These are phyloP conservation scores for Patella pellucida DNA, from an alignment of 2,888 invertebrate genomes.

Conservation along the genomic window DNA sequence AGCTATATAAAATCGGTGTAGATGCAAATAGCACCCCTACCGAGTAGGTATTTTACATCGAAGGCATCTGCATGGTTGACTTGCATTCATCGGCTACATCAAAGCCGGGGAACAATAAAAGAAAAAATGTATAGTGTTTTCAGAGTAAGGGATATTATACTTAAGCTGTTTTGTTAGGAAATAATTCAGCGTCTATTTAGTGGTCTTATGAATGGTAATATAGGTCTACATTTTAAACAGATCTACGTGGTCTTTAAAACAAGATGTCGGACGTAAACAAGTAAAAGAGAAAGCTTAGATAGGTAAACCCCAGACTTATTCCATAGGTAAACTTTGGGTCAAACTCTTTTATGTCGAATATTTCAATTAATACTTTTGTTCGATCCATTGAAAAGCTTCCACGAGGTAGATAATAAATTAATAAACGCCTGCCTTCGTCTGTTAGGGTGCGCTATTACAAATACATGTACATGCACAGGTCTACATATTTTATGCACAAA, in stretches of 20 bases:
- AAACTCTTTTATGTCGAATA: not conserved
- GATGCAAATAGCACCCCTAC: slow-evolving; percentile 16
- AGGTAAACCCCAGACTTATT: not conserved
- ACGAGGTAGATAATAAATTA: too few species aligned
- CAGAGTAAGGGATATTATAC: slow-evolving; percentile 48
- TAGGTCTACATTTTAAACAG: too few species aligned
- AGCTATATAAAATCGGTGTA: slow-evolving; percentile 14
- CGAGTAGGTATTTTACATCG: slow-evolving; percentile 1
- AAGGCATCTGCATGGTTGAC: slow-evolving; percentile 23
- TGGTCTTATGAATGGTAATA: not conserved
- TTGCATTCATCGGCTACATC: slow-evolving; percentile 38
- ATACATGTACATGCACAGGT: too few species aligned
- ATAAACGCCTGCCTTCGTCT: too few species aligned
- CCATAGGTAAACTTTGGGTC: not conserved
- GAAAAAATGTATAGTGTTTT: slow-evolving; percentile 37
- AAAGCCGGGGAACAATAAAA: slow-evolving; percentile 39
- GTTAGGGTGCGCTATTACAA: too few species aligned
- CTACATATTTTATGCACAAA: too few species aligned
- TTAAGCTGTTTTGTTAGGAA: slow-evolving; percentile 39
- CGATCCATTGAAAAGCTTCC: too few species aligned
- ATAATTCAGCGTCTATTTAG: slow-evolving; percentile 1
- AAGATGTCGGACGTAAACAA: too few species aligned
- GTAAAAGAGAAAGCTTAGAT: not conserved
- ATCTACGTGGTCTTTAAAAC: too few species aligned
- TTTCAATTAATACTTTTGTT: too few species aligned